A percentile compares a stretch with the other conserved stretches of the same genome.
Evolutionary conservation across 2,888 invertebrate genomes (phyloP).

Genomic region (Drosophila flavopinicola): DNA sequence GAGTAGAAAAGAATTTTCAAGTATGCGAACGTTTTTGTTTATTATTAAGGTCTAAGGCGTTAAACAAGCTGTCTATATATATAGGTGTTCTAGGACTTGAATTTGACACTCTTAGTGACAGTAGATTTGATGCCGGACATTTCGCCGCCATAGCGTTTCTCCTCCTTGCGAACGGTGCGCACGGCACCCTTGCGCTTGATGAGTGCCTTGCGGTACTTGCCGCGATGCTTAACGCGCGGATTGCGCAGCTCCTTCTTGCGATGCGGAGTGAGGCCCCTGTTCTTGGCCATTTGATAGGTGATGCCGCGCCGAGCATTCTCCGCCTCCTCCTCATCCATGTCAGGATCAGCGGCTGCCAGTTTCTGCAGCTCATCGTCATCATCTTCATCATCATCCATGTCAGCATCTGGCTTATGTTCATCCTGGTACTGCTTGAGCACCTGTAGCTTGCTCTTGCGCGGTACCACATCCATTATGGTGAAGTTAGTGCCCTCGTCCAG

Average conservation of each 20-base stretch:
- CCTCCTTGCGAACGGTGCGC: slow-evolving; percentile 92
- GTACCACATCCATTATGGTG: slow-evolving; percentile 61
- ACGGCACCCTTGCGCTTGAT: slow-evolving; percentile 97
- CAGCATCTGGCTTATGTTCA: slow-evolving; percentile 61
- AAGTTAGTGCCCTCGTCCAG: slow-evolving; percentile 79
- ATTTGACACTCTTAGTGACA: slow-evolving; percentile 94
- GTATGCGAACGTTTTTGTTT: no score
- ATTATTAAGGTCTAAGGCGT: no score
- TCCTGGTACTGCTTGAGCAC: slow-evolving; percentile 57
- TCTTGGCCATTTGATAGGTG: slow-evolving; percentile 97
- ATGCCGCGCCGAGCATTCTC: slow-evolving; percentile 89
- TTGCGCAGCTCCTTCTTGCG: slow-evolving; percentile 96
- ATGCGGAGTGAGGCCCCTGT: slow-evolving; percentile 95
- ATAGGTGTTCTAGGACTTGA: slow-evolving; percentile 88
- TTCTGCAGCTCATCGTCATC: slow-evolving; percentile 84
- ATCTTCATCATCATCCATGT: slow-evolving; percentile 82
- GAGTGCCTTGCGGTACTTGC: slow-evolving; percentile 95
- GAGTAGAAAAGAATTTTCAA: no score
- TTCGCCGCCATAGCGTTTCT: slow-evolving; percentile 94
- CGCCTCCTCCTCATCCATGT: slow-evolving; percentile 82
- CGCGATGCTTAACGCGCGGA: slow-evolving; percentile 97
- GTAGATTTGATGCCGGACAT: slow-evolving; percentile 96
- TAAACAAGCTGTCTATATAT: no score
- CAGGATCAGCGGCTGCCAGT: background rate
- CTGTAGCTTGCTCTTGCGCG: slow-evolving; percentile 59